A percentile compares a stretch with the other conserved stretches of the same genome.
phyloP scores from a whole-genome alignment of 1,140 invertebrate genomes.

The Protaetia brevitarsis region DNA sequence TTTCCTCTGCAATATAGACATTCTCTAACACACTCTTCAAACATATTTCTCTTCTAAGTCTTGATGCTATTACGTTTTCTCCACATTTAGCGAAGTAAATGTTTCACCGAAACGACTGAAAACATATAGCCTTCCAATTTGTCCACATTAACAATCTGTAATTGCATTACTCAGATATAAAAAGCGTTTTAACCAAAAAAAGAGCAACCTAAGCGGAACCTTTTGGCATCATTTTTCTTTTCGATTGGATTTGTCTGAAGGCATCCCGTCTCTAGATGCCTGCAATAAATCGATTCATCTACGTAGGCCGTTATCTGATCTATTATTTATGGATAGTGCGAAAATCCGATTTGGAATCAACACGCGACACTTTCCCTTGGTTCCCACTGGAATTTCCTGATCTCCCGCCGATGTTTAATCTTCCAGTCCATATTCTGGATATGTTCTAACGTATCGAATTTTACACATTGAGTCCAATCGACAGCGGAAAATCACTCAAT shows the following conservation, averaged over 20 bases:
- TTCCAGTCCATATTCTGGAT: neutral
- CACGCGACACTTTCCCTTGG: constrained; percentile 5
- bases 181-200: too few relatives aligned
- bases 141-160: too few relatives aligned
- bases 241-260: neutral
- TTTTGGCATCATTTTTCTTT: neutral
- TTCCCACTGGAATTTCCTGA: neutral
- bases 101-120: too few relatives aligned
- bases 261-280: neutral
- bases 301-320: constrained; percentile 5
- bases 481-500: neutral
- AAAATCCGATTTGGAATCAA: constrained; percentile 12
- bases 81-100: too few relatives aligned
- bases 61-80: too few relatives aligned
- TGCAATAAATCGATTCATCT: neutral
- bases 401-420: neutral
- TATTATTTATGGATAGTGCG: neutral
- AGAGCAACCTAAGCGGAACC: too few relatives aligned
- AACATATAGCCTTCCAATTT: too few relatives aligned
- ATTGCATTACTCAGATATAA: too few relatives aligned
- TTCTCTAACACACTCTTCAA: too few relatives aligned
- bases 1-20: too few relatives aligned
- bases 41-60: too few relatives aligned
- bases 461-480: neutral
- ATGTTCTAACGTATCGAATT: neutral